Evolutionary conservation across 2,888 invertebrate genomes (phyloP).

Genomic region (Caenorhabditis auriculariae): DNA sequence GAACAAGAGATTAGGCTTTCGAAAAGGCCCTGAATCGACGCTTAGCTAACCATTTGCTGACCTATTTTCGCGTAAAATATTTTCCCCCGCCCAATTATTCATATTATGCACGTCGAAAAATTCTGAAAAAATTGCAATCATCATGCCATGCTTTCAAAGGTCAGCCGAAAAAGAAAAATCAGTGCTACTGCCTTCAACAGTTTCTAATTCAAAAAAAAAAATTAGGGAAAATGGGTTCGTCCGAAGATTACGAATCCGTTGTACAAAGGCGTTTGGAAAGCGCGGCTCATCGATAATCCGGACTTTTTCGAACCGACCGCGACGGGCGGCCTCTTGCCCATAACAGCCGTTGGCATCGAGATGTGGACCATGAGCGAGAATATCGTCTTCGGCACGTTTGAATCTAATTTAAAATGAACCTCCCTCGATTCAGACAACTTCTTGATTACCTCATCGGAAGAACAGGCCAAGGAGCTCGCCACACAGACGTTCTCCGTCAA

Average conservation of each 20-base stretch:
- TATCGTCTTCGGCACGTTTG: slow-evolving; percentile 80
- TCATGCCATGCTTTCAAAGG: too few species aligned
- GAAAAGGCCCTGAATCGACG: too few species aligned
- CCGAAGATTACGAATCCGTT: slow-evolving; percentile 69
- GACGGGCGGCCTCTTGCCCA: slow-evolving; percentile 47
- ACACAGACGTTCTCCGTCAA: slow-evolving; percentile 82
- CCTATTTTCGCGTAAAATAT: not conserved
- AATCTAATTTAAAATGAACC: not conserved
- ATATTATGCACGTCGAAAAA: not conserved
- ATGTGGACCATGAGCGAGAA: slow-evolving; percentile 96
- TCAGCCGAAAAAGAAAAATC: not conserved
- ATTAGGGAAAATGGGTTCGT: slow-evolving; percentile 86
- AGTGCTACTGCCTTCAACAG: not conserved
- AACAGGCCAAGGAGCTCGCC: slow-evolving; percentile 79
- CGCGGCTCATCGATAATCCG: slow-evolving; percentile 84
- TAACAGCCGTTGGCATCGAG: slow-evolving; percentile 84
- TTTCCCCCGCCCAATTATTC: too few species aligned
- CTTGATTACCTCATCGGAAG: slow-evolving; percentile 81
- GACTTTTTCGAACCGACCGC: slow-evolving; percentile 91
- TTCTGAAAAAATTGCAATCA: too few species aligned
- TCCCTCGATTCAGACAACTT: slow-evolving; percentile 72
- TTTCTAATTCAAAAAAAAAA: slow-evolving; percentile 4
- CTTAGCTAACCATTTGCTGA: not conserved
- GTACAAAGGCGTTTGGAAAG: slow-evolving; percentile 69
- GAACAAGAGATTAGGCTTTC: too few species aligned